These are phyloP conservation scores for Eidolon dupreanum DNA, from an alignment of 2,797 vertebrate species.

Conservation along the genomic window DNA sequence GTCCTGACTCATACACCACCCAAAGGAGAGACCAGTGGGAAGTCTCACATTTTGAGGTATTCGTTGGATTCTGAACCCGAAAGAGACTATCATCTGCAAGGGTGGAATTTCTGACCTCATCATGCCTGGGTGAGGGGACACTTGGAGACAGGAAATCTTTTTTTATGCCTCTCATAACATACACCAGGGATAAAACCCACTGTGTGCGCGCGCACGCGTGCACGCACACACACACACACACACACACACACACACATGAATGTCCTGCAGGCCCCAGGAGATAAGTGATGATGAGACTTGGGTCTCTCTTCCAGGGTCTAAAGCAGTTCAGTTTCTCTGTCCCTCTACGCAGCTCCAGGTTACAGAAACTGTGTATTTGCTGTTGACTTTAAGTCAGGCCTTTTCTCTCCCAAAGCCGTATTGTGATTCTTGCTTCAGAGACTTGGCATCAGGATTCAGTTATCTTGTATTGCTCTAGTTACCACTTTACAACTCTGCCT, in stretches of 20 bases:
- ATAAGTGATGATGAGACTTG: neutral
- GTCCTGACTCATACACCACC: neutral
- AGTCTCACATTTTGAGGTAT: neutral
- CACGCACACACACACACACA: no score
- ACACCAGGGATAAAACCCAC: neutral
- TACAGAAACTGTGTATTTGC: neutral
- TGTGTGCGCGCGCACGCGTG: fast-evolving
- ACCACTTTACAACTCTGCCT: neutral
- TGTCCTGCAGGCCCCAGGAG: neutral
- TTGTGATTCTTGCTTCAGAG: neutral
- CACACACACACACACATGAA: neutral
- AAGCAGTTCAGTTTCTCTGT: neutral
- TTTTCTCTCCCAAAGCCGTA: neutral
- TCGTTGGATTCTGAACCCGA: neutral
- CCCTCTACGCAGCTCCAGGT: neutral
- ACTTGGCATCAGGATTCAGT: neutral
- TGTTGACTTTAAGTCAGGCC: neutral
- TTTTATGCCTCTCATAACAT: neutral
- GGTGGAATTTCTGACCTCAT: neutral
- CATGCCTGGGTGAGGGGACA: neutral
- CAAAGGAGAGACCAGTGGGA: neutral
- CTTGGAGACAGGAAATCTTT: neutral
- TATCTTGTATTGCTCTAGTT: neutral
- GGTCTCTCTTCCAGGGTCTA: neutral
- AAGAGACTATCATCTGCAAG: neutral